Evolutionary conservation across 2,113 vertebrate genomes (phyloP).

Genomic region (Petaurus breviceps): DNA sequence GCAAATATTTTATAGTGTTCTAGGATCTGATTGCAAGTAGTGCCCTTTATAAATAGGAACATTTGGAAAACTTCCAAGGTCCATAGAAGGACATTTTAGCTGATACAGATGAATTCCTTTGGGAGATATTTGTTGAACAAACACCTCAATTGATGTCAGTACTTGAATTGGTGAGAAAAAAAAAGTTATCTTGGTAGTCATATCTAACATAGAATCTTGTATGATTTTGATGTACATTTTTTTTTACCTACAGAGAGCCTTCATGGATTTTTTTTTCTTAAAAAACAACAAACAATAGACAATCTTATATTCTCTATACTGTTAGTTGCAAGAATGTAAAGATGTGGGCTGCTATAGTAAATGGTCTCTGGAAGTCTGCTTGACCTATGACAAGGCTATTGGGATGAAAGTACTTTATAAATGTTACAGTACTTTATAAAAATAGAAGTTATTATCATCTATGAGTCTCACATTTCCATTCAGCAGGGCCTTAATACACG

Average conservation of each 20-base stretch:
- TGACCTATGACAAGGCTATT: neutral
- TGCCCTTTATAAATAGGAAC: neutral
- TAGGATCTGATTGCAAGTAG: neutral
- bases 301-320: neutral
- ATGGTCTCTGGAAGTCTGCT: neutral
- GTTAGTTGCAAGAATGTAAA: neutral
- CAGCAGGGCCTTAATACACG: neutral
- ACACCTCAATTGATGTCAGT: neutral
- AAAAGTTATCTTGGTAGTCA: neutral
- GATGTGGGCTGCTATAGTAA: neutral
- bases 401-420: neutral
- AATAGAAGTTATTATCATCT: neutral
- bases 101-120: neutral
- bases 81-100: neutral
- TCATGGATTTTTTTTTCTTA: neutral
- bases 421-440: neutral
- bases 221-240: neutral
- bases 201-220: neutral
- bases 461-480: neutral
- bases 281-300: neutral
- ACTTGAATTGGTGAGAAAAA: neutral
- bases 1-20: neutral
- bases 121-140: neutral
- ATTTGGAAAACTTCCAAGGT: neutral
- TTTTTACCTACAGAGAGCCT: neutral